phyloP scores from a whole-genome alignment of 2,113 vertebrate species.

The Tor tambroides region DNA sequence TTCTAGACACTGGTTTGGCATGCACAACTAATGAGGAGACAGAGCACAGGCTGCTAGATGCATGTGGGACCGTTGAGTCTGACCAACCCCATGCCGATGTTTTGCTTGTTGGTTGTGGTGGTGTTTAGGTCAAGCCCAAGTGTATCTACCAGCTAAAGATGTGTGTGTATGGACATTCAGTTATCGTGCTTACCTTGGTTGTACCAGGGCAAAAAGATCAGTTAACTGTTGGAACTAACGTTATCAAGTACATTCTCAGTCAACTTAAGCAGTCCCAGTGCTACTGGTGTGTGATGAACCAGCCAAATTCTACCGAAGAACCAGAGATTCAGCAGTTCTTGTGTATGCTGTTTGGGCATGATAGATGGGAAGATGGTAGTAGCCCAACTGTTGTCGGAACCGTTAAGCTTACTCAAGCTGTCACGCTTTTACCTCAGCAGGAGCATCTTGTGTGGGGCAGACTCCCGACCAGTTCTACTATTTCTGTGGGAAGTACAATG shows the following conservation, averaged over 20 bases:
- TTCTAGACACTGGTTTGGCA: neutral
- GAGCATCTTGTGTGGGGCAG: slow-evolving; percentile 50
- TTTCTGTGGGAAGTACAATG: slow-evolving; percentile 47
- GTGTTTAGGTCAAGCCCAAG: neutral
- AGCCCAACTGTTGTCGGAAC: slow-evolving; percentile 34
- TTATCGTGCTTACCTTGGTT: neutral
- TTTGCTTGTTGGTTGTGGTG: neutral
- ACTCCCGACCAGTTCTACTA: neutral
- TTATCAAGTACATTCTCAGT: neutral
- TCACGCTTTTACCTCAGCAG: neutral
- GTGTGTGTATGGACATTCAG: neutral
- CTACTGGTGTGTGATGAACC: neutral
- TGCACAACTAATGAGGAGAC: neutral
- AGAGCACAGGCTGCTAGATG: neutral
- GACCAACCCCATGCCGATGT: neutral
- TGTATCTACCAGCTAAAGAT: neutral
- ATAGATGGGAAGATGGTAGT: slow-evolving; percentile 13
- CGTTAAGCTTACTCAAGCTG: slow-evolving; percentile 28
- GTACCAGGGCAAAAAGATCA: neutral
- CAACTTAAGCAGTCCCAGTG: neutral
- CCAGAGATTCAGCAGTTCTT: slow-evolving; percentile 3
- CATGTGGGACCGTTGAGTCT: neutral
- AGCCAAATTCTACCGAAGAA: neutral
- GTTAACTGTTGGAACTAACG: neutral
- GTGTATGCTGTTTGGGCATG: neutral